phyloP scores from a whole-genome alignment of 1,140 invertebrate species.

The Saccostrea cuccullata region DNA sequence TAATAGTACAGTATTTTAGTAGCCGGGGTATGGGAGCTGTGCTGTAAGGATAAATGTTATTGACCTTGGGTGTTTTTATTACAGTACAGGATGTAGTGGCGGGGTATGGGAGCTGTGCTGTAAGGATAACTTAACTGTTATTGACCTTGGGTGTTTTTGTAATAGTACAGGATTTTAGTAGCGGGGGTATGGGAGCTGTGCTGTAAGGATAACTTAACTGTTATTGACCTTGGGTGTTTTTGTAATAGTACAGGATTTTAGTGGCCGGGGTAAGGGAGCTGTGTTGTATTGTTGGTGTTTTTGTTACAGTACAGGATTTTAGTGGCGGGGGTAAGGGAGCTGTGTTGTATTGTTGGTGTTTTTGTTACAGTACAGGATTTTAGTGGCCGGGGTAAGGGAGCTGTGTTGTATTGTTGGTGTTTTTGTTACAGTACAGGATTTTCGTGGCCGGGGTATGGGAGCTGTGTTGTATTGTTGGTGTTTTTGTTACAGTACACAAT shows the following conservation, averaged over 20 bases:
- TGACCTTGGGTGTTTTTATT: too few species aligned
- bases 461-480: slow-evolving; percentile 6
- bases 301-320: neutral
- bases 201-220: neutral
- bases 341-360: neutral
- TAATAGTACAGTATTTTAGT: neutral
- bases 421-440: neutral
- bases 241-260: slow-evolving; percentile 10
- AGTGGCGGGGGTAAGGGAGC: neutral
- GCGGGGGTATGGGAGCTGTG: neutral
- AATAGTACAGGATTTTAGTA: neutral
- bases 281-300: too few species aligned
- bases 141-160: neutral
- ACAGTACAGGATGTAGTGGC: neutral
- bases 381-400: neutral
- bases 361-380: neutral
- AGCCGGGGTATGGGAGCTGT: neutral
- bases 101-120: neutral
- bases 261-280: neutral
- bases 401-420: neutral
- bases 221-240: neutral
- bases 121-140: too few species aligned
- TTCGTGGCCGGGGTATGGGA: neutral
- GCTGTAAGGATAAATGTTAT: neutral
- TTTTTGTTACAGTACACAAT: too few species aligned